Evolutionary conservation across 64 coral and sea anemone species (phyloP), one percentile per base, ranked within the genome.

Genomic region (Trachythela sp.): DNA sequence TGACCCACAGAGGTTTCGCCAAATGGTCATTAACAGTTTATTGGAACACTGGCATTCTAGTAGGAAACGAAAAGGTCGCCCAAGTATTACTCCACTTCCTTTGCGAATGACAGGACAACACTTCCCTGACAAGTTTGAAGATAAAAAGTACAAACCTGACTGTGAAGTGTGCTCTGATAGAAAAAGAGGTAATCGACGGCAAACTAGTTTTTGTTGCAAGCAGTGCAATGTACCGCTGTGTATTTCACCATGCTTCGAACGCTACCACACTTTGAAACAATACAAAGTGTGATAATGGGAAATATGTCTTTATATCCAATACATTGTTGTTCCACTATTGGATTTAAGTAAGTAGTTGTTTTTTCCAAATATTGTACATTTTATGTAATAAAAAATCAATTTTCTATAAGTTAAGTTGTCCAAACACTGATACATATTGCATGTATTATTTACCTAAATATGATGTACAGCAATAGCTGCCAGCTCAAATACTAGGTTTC

Each of bases 131-230:
- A 89, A 83, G 37, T 52, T 77, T 89, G 67, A 83, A 36, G 64
- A 89, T 48, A 89, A 89, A 41, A 60, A 89, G 18, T 39, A 30
- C 35, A 83, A 89, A 89, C 70, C 70, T 71, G 70, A 89, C 70
- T 89, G 43, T 89, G 88, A 89, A 51, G 88, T 89, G 45, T 89
- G 88, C 68, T 83, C 88, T 48, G 88, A 89, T 34, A 48, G 70
- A 50, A 89, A 89, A 20, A 52, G 22, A 52, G 49, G 49, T 52
- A 15, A 11, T 52, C 13, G 49, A 1, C 49, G 49, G 49, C 49
- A 52, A 52, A 52, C 49, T 52, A 52, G 49, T 20, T 52, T 52
- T 52, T 52, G 0, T 52, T 52, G 49, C 49, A 1, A 52, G 49
- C 49, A 52, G 49, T 52, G 49, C 22, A 20, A 52, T 11, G 49